Evolutionary conservation across 2,113 vertebrate species (phyloP).

Genomic region (Sinocyclocheilus rhinocerous): DNA sequence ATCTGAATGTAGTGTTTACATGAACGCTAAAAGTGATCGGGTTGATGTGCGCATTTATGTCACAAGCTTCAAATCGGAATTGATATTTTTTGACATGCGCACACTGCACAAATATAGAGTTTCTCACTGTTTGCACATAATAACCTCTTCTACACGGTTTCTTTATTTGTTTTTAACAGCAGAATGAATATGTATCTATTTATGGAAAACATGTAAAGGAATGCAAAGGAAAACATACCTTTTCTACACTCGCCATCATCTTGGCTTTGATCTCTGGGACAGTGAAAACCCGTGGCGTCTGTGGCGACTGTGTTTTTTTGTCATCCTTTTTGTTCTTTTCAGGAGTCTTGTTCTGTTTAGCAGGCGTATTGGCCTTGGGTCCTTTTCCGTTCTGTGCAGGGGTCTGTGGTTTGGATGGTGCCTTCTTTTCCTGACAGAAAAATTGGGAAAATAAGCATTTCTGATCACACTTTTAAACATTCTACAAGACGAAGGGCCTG

Average conservation of each 20-base stretch:
- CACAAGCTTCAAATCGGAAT: too few species aligned
- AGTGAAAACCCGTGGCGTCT: constrained; percentile 64
- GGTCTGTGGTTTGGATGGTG: constrained; percentile 59
- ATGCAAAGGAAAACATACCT: constrained; percentile 75
- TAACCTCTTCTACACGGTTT: too few species aligned
- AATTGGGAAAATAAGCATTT: not conserved
- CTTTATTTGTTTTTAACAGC: too few species aligned
- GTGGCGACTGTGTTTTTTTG: constrained; percentile 64
- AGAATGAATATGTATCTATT: too few species aligned
- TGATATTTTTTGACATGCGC: too few species aligned
- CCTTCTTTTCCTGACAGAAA: constrained; percentile 61
- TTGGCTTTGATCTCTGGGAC: constrained; percentile 87
- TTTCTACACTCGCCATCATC: constrained; percentile 83
- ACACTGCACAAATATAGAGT: too few species aligned
- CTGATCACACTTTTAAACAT: not conserved
- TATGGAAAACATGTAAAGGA: too few species aligned
- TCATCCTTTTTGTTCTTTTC: constrained; percentile 80
- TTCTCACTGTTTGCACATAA: too few species aligned
- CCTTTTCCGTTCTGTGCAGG: constrained; percentile 75
- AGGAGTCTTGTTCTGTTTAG: constrained; percentile 78
- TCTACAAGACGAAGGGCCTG: not conserved
- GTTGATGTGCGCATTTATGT: too few species aligned
- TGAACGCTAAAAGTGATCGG: too few species aligned
- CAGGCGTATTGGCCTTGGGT: constrained; percentile 58
- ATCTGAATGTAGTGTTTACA: too few species aligned